These are phyloP conservation scores for Bombyx mandarina DNA, from an alignment of 1,140 invertebrate species.

Conservation along the genomic window DNA sequence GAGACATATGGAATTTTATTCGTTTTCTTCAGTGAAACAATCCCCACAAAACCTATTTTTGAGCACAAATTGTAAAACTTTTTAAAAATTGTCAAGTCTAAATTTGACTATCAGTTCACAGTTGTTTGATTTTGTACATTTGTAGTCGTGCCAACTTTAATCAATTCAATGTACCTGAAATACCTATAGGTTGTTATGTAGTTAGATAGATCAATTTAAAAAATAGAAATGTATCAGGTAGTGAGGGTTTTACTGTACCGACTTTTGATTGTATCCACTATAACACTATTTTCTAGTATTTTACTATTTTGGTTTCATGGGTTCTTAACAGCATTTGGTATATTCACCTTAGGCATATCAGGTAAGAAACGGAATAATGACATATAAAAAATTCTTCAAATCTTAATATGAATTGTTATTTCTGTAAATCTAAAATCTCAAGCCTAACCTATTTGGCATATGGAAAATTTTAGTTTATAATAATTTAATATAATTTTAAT, in stretches of 20 bases:
- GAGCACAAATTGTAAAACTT: too few species aligned
- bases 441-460: background rate
- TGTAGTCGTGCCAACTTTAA: too few species aligned
- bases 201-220: background rate
- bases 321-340: conserved; percentile 77
- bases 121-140: too few species aligned
- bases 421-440: too few species aligned
- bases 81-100: too few species aligned
- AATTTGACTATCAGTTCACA: too few species aligned
- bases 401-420: background rate
- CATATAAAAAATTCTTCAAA: background rate
- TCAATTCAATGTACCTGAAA: too few species aligned
- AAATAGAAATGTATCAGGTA: conserved; percentile 43
- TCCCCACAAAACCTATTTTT: too few species aligned
- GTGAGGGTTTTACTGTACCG: conserved; percentile 45
- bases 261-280: conserved; percentile 47
- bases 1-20: too few species aligned
- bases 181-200: too few species aligned
- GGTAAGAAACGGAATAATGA: conserved; percentile 53
- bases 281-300: conserved; percentile 75
- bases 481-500: background rate
- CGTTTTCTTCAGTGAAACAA: too few species aligned
- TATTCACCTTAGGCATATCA: conserved; percentile 78
- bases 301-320: conserved; percentile 88
- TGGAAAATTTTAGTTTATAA: background rate